Conservation (phyloP, 2,888 invertebrate species). For the Phaedon cochleariae region DNA sequence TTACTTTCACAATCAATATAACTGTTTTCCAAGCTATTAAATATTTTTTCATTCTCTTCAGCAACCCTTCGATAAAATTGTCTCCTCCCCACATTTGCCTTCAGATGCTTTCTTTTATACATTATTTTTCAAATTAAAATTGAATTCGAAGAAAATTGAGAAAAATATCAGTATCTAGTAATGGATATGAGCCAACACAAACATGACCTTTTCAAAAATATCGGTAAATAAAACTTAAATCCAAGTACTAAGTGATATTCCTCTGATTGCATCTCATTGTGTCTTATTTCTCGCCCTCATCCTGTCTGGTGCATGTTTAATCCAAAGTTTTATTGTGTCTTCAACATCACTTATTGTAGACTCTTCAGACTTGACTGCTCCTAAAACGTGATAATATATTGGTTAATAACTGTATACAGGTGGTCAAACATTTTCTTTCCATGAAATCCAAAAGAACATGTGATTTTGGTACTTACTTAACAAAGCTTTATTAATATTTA, state of each 20-base stretch:
- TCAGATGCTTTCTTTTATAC: conserved; percentile 10
- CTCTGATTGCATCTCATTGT: conserved; percentile 1
- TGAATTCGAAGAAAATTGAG: background rate
- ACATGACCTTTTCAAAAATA: conserved; percentile 8
- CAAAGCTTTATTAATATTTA: conserved; percentile 12
- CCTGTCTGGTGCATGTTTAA: conserved; percentile 17
- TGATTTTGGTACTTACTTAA: conserved; percentile 11
- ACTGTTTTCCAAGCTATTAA: conserved; percentile 2
- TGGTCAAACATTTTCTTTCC: background rate
- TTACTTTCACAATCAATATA: conserved; percentile 6
- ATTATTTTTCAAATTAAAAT: conserved; percentile 9
- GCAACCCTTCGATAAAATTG: conserved; percentile 12
- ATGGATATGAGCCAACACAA: conserved; percentile 8
- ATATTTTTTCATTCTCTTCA: conserved; percentile 6
- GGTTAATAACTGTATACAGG: conserved; percentile 1
- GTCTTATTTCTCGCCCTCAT: background rate
- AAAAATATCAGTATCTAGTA: background rate
- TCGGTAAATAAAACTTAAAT: background rate
- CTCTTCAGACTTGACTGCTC: conserved; percentile 5
- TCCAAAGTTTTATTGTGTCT: conserved; percentile 9
- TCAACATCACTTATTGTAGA: conserved; percentile 9
- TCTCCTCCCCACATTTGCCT: background rate
- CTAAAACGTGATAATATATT: conserved; percentile 4
- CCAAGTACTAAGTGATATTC: background rate
- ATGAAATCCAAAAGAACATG: conserved; percentile 4